These are phyloP conservation scores for Albula glossodonta DNA, from an alignment of 2,113 vertebrate species.

Conservation along the genomic window DNA sequence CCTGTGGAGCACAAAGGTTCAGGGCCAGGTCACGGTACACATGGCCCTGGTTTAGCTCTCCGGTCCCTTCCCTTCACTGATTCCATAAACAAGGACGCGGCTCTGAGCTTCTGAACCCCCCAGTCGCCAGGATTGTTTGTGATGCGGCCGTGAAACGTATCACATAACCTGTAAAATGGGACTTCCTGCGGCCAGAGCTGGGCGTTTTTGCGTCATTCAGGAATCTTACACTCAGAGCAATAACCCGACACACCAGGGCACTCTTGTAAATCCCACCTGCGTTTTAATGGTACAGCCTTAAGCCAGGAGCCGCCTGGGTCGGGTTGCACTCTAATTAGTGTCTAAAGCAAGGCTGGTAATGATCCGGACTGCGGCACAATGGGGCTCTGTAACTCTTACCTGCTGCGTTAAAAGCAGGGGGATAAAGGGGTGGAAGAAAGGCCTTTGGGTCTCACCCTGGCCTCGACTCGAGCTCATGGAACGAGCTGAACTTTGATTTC, in stretches of 20 bases:
- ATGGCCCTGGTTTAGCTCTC: neutral
- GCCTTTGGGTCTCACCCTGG: constrained; percentile 32
- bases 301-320: neutral
- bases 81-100: neutral
- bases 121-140: neutral
- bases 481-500: constrained; percentile 45
- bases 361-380: constrained; percentile 37
- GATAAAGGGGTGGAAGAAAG: neutral
- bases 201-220: neutral
- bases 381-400: constrained; percentile 8
- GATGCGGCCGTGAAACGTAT: neutral
- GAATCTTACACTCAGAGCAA: neutral
- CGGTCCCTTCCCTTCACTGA: neutral
- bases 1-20: neutral
- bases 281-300: neutral
- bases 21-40: neutral
- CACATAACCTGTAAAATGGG: constrained; percentile 1
- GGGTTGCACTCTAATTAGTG: constrained; percentile 12
- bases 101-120: no score
- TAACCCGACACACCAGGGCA: neutral
- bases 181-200: neutral
- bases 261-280: constrained; percentile 11
- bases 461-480: constrained; percentile 17
- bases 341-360: constrained; percentile 43
- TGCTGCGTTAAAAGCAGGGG: constrained; percentile 38